phyloP scores from a whole-genome alignment of 2,113 vertebrate genomes.

The Lynx canadensis region DNA sequence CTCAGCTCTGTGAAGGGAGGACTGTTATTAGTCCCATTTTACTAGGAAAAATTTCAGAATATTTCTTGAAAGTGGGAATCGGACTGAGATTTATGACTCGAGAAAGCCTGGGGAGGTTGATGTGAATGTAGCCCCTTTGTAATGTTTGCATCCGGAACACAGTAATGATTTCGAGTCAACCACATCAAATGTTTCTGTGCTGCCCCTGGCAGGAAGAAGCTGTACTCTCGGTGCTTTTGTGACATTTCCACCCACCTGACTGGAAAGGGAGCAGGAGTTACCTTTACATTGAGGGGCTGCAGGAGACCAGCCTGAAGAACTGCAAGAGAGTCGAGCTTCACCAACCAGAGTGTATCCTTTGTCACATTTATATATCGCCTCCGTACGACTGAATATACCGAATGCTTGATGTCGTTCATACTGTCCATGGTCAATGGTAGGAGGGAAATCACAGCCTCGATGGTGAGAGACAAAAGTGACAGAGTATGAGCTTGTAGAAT shows the following conservation, averaged over 20 bases:
- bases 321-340: not conserved
- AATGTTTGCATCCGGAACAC: not conserved
- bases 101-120: not conserved
- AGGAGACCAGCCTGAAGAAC: accelerated
- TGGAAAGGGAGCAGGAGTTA: not conserved
- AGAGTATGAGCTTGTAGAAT: not conserved
- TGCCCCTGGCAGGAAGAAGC: too few relatives aligned
- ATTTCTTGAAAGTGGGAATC: not conserved
- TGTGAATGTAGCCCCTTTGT: not conserved
- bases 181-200: not conserved
- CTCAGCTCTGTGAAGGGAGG: not conserved
- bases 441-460: slow-evolving; percentile 11
- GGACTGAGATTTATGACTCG: not conserved
- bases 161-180: slow-evolving; percentile 1
- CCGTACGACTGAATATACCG: accelerated
- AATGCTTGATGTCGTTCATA: accelerated
- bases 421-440: not conserved
- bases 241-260: not conserved
- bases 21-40: not conserved
- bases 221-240: not conserved
- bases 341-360: slow-evolving; percentile 55
- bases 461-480: not conserved
- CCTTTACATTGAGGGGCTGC: slow-evolving; percentile 62
- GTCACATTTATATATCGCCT: slow-evolving; percentile 23
- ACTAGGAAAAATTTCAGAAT: not conserved